A percentile compares a stretch with the other conserved stretches of the same genome.
These are phyloP conservation scores for Macropus fuliginosus DNA, from an alignment of 2,797 vertebrate genomes.

Conservation along the genomic window DNA sequence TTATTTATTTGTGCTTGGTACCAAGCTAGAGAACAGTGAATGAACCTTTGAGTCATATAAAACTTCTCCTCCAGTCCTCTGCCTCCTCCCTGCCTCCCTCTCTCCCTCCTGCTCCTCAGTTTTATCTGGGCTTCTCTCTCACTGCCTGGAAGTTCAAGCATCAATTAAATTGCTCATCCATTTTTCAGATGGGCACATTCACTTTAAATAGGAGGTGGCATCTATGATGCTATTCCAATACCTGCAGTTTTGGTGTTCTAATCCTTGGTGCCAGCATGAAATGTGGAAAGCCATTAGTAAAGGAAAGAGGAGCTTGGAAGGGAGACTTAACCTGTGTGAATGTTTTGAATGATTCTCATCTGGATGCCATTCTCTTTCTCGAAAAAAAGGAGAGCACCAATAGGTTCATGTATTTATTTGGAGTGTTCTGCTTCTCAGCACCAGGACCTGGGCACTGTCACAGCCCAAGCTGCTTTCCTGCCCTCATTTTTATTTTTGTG, in stretches of 20 bases:
- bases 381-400: not conserved
- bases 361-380: not conserved
- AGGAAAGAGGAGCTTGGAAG: not conserved
- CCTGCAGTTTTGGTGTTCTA: not conserved
- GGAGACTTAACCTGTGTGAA: not conserved
- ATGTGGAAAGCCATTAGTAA: not conserved
- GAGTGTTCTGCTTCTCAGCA: not conserved
- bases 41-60: not conserved
- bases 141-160: not conserved
- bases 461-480: rapidly evolving
- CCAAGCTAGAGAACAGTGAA: not conserved
- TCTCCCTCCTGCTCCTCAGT: not conserved
- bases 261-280: not conserved
- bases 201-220: not conserved
- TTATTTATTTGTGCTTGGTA: not conserved
- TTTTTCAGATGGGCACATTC: not conserved
- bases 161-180: not conserved
- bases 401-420: not conserved
- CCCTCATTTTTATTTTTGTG: constrained; percentile 17
- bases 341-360: not conserved
- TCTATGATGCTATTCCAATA: not conserved
- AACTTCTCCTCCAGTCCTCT: not conserved
- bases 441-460: not conserved
- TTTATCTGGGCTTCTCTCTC: not conserved
- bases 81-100: not conserved